These are phyloP conservation scores for Apodemia hepburni DNA, from an alignment of 2,888 invertebrate genomes.

Conservation along the genomic window DNA sequence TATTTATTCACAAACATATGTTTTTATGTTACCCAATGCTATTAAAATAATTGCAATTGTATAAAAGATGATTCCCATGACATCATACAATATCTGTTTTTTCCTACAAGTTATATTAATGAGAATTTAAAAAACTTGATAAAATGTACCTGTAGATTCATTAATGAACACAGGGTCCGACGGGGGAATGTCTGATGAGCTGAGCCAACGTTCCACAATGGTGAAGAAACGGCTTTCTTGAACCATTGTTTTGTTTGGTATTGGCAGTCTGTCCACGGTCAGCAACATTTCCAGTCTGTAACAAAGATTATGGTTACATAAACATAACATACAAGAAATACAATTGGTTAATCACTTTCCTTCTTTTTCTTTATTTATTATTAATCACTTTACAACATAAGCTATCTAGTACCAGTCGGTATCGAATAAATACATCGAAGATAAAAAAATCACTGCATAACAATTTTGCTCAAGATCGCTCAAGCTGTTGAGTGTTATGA, in stretches of 20 bases:
- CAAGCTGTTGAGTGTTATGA: too few relatives aligned
- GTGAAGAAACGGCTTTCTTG: constrained; percentile 94
- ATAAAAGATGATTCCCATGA: background rate
- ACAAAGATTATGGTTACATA: constrained; percentile 1
- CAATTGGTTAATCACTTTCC: constrained; percentile 25
- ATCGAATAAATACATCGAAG: too few relatives aligned
- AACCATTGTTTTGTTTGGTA: constrained; percentile 95
- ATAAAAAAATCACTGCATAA: too few relatives aligned
- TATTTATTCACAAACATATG: background rate
- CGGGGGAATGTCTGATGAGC: constrained; percentile 49
- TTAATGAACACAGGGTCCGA: constrained; percentile 54
- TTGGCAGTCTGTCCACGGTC: constrained; percentile 91
- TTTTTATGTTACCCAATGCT: background rate
- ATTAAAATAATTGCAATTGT: background rate
- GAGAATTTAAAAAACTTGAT: constrained; percentile 9
- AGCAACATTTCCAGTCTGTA: constrained; percentile 86
- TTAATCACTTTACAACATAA: constrained; percentile 19
- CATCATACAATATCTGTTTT: too few relatives aligned
- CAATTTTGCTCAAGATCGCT: too few relatives aligned
- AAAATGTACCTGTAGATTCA: constrained; percentile 58
- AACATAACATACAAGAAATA: constrained; percentile 39
- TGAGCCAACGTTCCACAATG: constrained; percentile 92
- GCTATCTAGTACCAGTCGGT: too few relatives aligned
- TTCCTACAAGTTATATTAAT: too few relatives aligned
- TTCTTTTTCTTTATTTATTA: too few relatives aligned